Base-by-base conservation (phyloP, 2,113 vertebrate genomes). In the Hippocampus mohnikei region DNA sequence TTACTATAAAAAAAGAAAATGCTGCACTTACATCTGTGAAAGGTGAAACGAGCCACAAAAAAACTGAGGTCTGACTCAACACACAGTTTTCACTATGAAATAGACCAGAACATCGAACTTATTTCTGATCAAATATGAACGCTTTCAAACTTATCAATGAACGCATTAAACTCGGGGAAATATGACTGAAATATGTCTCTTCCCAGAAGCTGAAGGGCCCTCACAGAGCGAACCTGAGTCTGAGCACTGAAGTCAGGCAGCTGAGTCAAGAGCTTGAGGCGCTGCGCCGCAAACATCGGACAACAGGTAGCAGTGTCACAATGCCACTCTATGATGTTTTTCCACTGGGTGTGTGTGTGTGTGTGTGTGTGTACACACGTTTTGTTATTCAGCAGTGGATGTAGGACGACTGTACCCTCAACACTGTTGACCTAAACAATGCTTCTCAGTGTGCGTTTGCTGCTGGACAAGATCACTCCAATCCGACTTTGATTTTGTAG, bases 291-390 rank as follows among this genome's bases (percentile, higher is more conserved):
- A 66, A 72, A 58, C 84, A 84, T 52, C 70, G 63, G 71, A 72
- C 78, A 60, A 73, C 83, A 87, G 88, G 88, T 89, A 82, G 52
- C 70, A 64, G 66, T 77, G 72, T 66, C 33, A 44, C 63, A 29
- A 65, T 73, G 23, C 44, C 67, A 67, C 66, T 67, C 16, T 44
- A 33, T 33, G 29, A 33, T 41, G 44, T 25, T 27, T 1, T 23
- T 62, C 41, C 66, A 60, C 40, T 44, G 37, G 65, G 25, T n/a
- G 29, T 18, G 16, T 20, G 5, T 53, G 12, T 53, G 7, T 3
- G 7, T 6, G 20, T 27, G 27, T 27, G 27, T 27, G 29, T 29
- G 27, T 27, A 23, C 53, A 55, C 9, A 3, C 9, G 21, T 25
- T 11, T 23, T 55, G 37, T 10, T 62, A 20, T 61, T 61, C 59